These are phyloP conservation scores for Alsophila aescularia DNA, from an alignment of 2,888 invertebrate species.

Conservation along the genomic window DNA sequence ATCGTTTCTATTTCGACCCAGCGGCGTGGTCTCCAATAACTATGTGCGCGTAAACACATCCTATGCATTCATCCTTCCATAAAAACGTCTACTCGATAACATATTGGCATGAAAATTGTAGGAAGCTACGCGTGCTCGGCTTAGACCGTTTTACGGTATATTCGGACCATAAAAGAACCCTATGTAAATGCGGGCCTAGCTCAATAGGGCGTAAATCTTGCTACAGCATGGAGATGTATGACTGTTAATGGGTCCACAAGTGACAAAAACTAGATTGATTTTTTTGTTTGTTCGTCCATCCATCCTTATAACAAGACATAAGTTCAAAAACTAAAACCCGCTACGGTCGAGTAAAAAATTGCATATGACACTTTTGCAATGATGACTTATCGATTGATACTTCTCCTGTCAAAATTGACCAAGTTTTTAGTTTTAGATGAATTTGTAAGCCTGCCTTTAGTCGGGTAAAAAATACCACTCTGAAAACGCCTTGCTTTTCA, in stretches of 20 bases:
- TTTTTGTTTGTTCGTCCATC: too few relatives aligned
- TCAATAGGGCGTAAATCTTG: constrained; percentile 39
- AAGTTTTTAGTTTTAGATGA: too few relatives aligned
- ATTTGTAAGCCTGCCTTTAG: too few relatives aligned
- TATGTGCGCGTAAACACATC: constrained; percentile 23
- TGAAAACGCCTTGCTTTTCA: too few relatives aligned
- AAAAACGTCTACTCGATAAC: constrained; percentile 38
- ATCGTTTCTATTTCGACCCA: constrained; percentile 1
- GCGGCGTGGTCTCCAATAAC: constrained; percentile 21
- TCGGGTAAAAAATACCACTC: too few relatives aligned
- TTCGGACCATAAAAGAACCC: constrained; percentile 38
- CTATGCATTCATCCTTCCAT: constrained; percentile 35
- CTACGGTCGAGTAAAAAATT: too few relatives aligned
- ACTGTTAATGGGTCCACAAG: constrained; percentile 22
- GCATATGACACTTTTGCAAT: too few relatives aligned
- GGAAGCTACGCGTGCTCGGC: constrained; percentile 25
- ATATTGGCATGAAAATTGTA: constrained; percentile 35
- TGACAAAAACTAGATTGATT: background rate
- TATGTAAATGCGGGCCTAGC: constrained; percentile 39
- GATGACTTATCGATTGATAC: too few relatives aligned
- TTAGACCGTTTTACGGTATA: constrained; percentile 31
- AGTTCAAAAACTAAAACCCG: too few relatives aligned
- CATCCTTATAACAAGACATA: too few relatives aligned
- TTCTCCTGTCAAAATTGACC: too few relatives aligned
- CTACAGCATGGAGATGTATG: constrained; percentile 28